These are phyloP conservation scores for Furnarius figulus DNA, from an alignment of 2,113 vertebrate species.

Conservation along the genomic window DNA sequence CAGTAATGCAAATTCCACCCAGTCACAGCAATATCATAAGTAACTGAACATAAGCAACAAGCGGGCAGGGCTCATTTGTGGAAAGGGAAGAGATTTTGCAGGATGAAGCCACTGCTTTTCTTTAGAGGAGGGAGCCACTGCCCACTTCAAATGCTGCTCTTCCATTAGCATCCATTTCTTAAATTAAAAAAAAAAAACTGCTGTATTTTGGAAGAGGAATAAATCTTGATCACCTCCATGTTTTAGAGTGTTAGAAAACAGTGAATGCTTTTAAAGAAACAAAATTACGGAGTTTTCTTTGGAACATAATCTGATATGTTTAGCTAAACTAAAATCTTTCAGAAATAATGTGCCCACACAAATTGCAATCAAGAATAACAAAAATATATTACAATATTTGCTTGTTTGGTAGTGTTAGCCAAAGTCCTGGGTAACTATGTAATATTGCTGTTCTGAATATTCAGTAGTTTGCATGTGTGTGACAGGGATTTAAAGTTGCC, in stretches of 20 bases:
- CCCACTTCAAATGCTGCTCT: not conserved
- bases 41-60: not conserved
- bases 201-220: not conserved
- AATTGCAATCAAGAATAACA: not conserved
- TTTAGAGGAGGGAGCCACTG: not conserved
- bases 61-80: not conserved
- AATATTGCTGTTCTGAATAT: not conserved
- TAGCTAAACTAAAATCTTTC: not conserved
- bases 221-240: not conserved
- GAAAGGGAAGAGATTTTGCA: not conserved
- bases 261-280: not conserved
- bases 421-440: not conserved
- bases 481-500: not conserved
- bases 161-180: not conserved
- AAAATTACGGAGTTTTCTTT: not conserved
- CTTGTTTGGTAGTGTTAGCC: not conserved
- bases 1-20: not conserved
- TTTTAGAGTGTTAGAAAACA: not conserved
- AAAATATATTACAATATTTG: not conserved
- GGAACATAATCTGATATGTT: not conserved
- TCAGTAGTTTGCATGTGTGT: not conserved
- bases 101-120: not conserved
- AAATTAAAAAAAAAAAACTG: not conserved
- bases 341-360: not conserved
- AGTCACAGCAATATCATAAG: not conserved